Evolutionary conservation across 2,797 vertebrate genomes (phyloP).

Genomic region (Gallirallus australis): DNA sequence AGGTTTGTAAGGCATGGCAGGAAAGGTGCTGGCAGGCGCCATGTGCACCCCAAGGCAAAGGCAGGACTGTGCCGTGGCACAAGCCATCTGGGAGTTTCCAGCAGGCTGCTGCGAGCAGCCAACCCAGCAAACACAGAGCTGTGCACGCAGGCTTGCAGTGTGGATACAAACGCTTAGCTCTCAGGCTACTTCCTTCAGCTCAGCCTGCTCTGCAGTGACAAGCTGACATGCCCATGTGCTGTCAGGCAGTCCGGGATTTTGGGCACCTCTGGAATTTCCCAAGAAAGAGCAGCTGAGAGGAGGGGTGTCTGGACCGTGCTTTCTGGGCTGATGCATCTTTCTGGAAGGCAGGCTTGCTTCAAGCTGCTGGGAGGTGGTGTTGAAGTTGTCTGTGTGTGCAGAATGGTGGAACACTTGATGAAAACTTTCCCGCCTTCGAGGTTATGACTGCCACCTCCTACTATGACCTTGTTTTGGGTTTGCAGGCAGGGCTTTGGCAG

Average conservation of each 20-base stretch:
- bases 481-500: too few relatives aligned
- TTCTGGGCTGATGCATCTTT: neutral
- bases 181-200: neutral
- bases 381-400: neutral
- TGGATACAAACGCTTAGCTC: neutral
- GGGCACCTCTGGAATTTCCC: neutral
- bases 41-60: accelerated
- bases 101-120: accelerated
- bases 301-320: accelerated
- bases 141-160: accelerated
- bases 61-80: accelerated
- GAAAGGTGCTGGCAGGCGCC: accelerated
- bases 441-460: neutral
- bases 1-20: neutral
- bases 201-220: accelerated
- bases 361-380: accelerated
- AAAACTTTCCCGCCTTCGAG: neutral
- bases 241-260: accelerated
- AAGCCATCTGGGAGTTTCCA: neutral
- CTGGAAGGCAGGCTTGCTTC: neutral
- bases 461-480: neutral
- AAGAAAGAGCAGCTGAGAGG: accelerated
- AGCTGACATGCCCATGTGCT: accelerated
- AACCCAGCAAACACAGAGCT: neutral
- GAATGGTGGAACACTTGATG: neutral